Conservation (phyloP, 2,888 invertebrate species). For the Fissipunctia ypsillon region DNA sequence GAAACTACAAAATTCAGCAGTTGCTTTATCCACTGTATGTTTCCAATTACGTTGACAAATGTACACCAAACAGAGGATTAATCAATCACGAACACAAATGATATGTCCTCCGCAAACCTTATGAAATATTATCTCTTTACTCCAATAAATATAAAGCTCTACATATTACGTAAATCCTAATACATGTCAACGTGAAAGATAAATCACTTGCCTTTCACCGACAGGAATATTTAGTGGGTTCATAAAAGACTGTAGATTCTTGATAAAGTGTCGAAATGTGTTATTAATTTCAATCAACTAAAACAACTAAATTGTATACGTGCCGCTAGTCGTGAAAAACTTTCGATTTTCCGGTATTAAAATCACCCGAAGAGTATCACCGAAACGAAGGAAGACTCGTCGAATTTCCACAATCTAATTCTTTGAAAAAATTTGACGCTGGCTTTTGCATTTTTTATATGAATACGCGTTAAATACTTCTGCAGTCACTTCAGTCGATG, state of each 20-base stretch:
- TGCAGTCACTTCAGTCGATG: conserved; percentile 32
- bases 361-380: background rate
- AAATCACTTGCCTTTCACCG: conserved; percentile 44
- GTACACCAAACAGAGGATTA: conserved; percentile 49
- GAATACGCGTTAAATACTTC: conserved; percentile 12
- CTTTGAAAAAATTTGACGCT: background rate
- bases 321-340: background rate
- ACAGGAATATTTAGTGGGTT: conserved; percentile 26
- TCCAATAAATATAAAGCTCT: conserved; percentile 58
- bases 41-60: conserved; percentile 63
- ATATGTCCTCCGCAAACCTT: conserved; percentile 46
- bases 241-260: background rate
- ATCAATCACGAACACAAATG: conserved; percentile 67
- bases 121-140: conserved; percentile 61
- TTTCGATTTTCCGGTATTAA: background rate
- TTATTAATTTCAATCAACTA: background rate
- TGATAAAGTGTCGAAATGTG: background rate
- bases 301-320: background rate
- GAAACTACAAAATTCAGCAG: conserved; percentile 13
- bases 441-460: background rate
- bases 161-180: conserved; percentile 59
- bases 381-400: background rate
- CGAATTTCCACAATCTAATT: background rate
- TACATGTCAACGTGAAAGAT: conserved; percentile 57
- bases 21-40: conserved; percentile 24